Base-by-base conservation (phyloP, 2,888 invertebrate genomes). In the Dorcus parallelipipedus region DNA sequence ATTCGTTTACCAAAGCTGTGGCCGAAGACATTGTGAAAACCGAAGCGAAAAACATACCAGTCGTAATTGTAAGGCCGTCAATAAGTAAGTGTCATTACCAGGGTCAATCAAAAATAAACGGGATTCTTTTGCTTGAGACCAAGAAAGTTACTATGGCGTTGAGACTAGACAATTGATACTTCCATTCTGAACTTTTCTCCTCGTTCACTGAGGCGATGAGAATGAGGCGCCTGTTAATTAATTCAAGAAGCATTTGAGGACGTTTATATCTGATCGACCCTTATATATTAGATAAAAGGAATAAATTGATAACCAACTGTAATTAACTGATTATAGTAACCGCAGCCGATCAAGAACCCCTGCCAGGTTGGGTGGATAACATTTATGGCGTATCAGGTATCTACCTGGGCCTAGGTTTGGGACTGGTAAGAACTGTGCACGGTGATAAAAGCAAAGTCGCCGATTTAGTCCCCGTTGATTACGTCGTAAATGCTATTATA, bases 311-410 rank as follows among this genome's bases (percentile, higher is more conserved):
- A 7, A 33, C 6, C 26, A 33, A 17, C 33, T 33, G 26, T 33
- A 33, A 33, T 66, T 14, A 14, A 14, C 14, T 14, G 14, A 14
- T 14, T 64, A 43, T 52, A 75, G 74, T 75, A 9, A 69, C 72
- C 17, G 69, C 68, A 2, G 69, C 84, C 6, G 78, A 78, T 1
- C 80, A 75, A 42, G 85, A 86, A 52, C 86, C 86, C 0, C 74
- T 84, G 0, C 74, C 84, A 52, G 88, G 88, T 3, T 91, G 90
- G 90, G 85, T 88, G 5, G 90, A 90, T 77, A 90, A 88, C 64
- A 83, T 86, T 0, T 90, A 89, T 69, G 90, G 90, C 56, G 86
- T 88, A 0, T 93, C 91, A 4, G 94, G 87, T 0, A 81, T 84
- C 49, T 86, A 85, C 62, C 81, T 88, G 6, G 90, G 89, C 0